Conservation (phyloP, 2,797 vertebrate species). For the Muscicapa striata region DNA sequence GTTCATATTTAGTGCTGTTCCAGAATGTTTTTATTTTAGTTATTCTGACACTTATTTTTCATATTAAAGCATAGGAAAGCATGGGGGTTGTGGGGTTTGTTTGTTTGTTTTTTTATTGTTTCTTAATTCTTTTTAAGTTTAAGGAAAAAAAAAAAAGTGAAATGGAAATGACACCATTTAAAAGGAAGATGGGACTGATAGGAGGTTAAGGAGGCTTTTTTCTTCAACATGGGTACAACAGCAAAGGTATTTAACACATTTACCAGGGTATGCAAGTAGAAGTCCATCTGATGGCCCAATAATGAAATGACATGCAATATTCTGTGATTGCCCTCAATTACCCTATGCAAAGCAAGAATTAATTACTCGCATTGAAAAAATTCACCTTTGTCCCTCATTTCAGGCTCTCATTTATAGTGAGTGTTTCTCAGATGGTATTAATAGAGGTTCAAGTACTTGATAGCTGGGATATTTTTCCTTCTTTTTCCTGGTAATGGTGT, state of each 20-base stretch:
- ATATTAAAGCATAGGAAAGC: background rate
- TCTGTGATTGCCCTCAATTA: slow-evolving; percentile 84
- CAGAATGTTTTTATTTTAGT: background rate
- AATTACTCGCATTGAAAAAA: slow-evolving; percentile 80
- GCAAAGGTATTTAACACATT: slow-evolving; percentile 65
- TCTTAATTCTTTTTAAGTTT: background rate
- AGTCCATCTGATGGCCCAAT: slow-evolving; percentile 71
- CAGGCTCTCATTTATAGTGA: slow-evolving; percentile 67
- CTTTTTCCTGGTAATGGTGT: slow-evolving; percentile 10
- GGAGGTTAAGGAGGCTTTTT: slow-evolving; percentile 10
- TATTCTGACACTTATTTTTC: background rate
- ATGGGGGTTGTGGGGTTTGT: background rate
- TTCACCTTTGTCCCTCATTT: slow-evolving; percentile 78
- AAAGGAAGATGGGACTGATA: background rate
- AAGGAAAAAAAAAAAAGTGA: background rate
- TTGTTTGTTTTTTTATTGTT: background rate
- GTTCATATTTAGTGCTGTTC: background rate
- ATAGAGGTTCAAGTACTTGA: slow-evolving; percentile 61
- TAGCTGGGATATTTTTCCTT: background rate
- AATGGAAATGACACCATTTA: slow-evolving; percentile 33
- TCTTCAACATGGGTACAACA: slow-evolving; percentile 5
- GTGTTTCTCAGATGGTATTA: slow-evolving; percentile 60
- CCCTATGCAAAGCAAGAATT: slow-evolving; percentile 83
- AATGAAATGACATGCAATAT: slow-evolving; percentile 78
- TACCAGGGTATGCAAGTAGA: slow-evolving; percentile 48